Base-by-base conservation (phyloP, 1,140 invertebrate species). In the Drosophila pandora region DNA sequence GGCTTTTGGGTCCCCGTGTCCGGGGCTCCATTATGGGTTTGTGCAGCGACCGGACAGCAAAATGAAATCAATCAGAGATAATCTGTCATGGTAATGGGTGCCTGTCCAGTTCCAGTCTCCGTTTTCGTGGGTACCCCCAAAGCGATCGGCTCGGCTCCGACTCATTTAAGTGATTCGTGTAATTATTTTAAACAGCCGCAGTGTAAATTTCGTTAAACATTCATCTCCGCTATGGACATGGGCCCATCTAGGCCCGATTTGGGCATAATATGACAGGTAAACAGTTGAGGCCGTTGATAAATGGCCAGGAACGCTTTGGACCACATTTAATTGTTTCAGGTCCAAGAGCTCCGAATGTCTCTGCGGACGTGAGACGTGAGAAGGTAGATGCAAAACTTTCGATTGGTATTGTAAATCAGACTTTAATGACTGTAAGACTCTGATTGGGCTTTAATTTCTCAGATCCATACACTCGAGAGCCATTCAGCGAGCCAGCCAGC, bases 211-310 rank as follows among this genome's bases (percentile, higher is more conserved):
- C 43, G 74, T 90, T 89, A 90, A 90, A 90, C 65, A 88, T 80
- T 78, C 82, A 64, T 61, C 82, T 70, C 64, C 64, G 59, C 49
- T 49, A 22, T 70, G 34, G 53, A 57, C 41, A 43, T 30, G 54
- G 22, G 68, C 53, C 53, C 67, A 69, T 50, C 22, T 65, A 61
- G 65, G 64, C 69, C 78, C 80, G 76, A 79, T 69, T 90, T 78
- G 81, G 79, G 75, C 84, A 70, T 90, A 91, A 91, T 91, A 90
- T 90, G 90, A 91, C 90, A 90, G 90, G 71, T 77, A 85, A 69
- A 89, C 83, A 90, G 72, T 90, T 90, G 76, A 74, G 76, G 22
- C 67, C 53, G 34, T 76, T 91, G 90, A 91, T 91, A 91, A 91
- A 91, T 91, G 79, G 69, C 48, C 59, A 45, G 21, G 50, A 62